Conservation (phyloP, 1,140 invertebrate genomes). For the Neelides sp. region DNA sequence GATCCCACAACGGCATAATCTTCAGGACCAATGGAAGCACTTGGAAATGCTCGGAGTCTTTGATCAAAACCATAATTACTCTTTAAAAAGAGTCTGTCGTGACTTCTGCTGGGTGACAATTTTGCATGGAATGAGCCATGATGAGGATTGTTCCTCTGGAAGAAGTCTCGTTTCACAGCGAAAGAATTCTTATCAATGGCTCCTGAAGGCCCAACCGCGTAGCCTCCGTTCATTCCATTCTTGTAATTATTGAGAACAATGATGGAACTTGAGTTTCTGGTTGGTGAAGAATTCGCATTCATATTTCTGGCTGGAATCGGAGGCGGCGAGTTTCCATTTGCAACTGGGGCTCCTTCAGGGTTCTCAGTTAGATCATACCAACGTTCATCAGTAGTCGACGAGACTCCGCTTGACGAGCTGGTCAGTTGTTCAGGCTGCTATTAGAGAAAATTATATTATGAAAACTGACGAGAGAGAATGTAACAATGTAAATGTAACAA, state of each 20-base stretch:
- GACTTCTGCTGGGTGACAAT: conserved; percentile 26
- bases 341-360: conserved; percentile 12
- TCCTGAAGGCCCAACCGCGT: not conserved
- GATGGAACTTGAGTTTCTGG: too few relatives aligned
- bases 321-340: conserved; percentile 36
- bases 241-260: conserved; percentile 4
- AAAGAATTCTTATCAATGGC: conserved; percentile 15
- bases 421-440: conserved; percentile 42
- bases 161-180: conserved; percentile 23
- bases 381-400: conserved; percentile 50
- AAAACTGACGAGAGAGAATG: too few relatives aligned
- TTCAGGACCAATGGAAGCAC: conserved; percentile 6
- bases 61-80: conserved; percentile 21
- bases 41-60: conserved; percentile 14
- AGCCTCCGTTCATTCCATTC: conserved; percentile 1
- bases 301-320: conserved; percentile 40
- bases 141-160: conserved; percentile 25
- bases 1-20: conserved; percentile 8
- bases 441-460: too few relatives aligned
- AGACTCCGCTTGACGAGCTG: conserved; percentile 49
- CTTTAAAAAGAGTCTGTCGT: conserved; percentile 25
- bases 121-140: conserved; percentile 29
- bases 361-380: conserved; percentile 49
- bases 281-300: conserved; percentile 1
- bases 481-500: too few relatives aligned